Conservation (phyloP, 92 coral and sea anemone species). For the Epizoanthus ramosus region DNA sequence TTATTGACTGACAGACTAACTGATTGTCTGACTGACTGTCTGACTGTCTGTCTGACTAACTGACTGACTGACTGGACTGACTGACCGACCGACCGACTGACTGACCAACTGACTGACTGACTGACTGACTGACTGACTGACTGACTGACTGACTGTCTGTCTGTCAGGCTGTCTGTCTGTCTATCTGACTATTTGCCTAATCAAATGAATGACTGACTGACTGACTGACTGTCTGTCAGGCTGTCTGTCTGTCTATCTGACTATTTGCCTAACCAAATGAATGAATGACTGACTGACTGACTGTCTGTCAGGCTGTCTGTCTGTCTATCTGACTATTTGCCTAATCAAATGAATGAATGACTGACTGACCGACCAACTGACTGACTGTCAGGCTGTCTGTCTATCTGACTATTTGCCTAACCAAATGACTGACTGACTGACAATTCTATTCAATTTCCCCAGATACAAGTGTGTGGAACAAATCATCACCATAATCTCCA, state of each 20-base stretch:
- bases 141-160: neutral
- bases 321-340: neutral
- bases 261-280: neutral
- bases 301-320: neutral
- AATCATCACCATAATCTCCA: conserved; percentile 90
- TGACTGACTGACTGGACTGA: too few species aligned
- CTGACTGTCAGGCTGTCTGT: too few species aligned
- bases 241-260: neutral
- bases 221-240: too few species aligned
- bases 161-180: neutral
- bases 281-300: too few species aligned
- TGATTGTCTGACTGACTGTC: too few species aligned
- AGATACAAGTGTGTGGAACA: conserved; percentile 97
- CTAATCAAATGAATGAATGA: neutral
- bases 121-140: neutral
- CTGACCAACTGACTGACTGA: too few species aligned
- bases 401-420: too few species aligned
- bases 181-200: too few species aligned
- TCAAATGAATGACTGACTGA: too few species aligned
- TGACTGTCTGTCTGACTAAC: too few species aligned
- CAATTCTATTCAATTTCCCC: neutral
- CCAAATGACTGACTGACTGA: neutral
- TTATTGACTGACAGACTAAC: too few species aligned
- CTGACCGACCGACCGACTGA: too few species aligned
- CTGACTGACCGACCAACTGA: neutral